Evolutionary conservation across 1,140 invertebrate genomes (phyloP).

Genomic region (Drosophila carrolli): DNA sequence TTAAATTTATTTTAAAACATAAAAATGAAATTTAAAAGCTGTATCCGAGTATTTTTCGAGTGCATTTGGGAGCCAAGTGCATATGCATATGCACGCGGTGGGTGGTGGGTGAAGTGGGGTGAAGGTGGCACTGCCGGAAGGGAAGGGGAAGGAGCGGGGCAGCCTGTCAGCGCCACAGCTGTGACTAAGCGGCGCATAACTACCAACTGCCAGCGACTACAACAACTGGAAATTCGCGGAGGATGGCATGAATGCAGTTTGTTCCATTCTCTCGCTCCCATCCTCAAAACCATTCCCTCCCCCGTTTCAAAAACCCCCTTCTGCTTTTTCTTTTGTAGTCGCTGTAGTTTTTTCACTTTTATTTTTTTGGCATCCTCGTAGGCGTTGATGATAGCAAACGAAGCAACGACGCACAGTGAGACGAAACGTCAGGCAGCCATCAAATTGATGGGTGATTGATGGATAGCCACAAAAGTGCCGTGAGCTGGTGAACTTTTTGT

Average conservation of each 20-base stretch:
- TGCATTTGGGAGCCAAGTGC: constrained; percentile 50
- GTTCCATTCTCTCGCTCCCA: constrained; percentile 19
- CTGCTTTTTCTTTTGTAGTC: constrained; percentile 47
- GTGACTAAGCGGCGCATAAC: constrained; percentile 81
- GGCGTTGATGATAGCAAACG: constrained; percentile 75
- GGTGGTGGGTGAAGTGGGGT: neutral
- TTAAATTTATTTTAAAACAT: too few relatives aligned
- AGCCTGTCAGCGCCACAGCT: constrained; percentile 76
- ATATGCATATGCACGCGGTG: constrained; percentile 67
- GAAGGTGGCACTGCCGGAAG: neutral
- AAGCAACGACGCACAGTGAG: constrained; percentile 60
- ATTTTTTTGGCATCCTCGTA: constrained; percentile 69
- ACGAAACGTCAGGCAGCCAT: neutral
- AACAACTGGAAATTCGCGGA: constrained; percentile 40
- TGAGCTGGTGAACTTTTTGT: constrained; percentile 4
- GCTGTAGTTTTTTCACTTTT: constrained; percentile 51
- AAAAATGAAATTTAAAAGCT: too few relatives aligned
- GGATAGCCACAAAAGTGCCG: constrained; percentile 14
- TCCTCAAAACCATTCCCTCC: neutral
- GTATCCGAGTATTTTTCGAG: neutral
- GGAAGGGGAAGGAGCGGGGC: constrained; percentile 1
- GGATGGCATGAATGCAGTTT: constrained; percentile 50
- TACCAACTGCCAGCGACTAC: constrained; percentile 62
- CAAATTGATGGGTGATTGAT: constrained; percentile 34
- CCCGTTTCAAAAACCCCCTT: neutral